A percentile compares a stretch with the other conserved stretches of the same genome.
These are phyloP conservation scores for Connochaetes taurinus DNA, from an alignment of 2,113 vertebrate genomes.

Conservation along the genomic window DNA sequence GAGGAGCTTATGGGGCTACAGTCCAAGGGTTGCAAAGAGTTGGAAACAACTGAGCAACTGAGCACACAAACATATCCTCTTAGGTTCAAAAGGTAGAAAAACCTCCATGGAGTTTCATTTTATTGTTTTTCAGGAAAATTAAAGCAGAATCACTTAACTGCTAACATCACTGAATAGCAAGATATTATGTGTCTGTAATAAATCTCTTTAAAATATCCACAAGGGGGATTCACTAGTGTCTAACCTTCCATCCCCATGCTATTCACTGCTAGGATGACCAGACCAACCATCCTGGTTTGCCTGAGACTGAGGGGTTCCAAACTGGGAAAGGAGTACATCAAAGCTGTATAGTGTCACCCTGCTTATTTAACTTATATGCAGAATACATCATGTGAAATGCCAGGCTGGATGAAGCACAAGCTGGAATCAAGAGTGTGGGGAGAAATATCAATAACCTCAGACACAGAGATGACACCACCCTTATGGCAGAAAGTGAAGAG, in stretches of 20 bases:
- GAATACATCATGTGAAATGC: not conserved
- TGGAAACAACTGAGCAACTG: not conserved
- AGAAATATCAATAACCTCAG: not conserved
- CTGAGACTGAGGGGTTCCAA: not conserved
- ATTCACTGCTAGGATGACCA: not conserved
- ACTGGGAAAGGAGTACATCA: not conserved
- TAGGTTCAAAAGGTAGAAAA: not conserved
- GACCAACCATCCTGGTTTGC: not conserved
- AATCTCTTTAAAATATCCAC: not conserved
- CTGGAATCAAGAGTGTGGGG: not conserved
- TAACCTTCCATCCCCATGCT: not conserved
- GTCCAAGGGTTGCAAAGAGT: not conserved
- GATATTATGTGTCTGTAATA: not conserved
- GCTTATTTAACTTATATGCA: not conserved
- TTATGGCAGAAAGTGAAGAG: not conserved
- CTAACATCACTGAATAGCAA: not conserved
- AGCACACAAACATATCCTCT: not conserved
- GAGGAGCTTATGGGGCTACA: not conserved
- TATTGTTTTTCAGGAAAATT: not conserved
- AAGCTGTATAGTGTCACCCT: not conserved
- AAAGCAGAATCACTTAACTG: not conserved
- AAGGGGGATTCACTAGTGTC: not conserved
- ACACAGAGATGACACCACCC: not conserved
- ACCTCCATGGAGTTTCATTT: not conserved
- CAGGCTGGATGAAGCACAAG: not conserved